Evolutionary conservation across 1,140 invertebrate species (phyloP).

Genomic region (Callitettix versicolor): DNA sequence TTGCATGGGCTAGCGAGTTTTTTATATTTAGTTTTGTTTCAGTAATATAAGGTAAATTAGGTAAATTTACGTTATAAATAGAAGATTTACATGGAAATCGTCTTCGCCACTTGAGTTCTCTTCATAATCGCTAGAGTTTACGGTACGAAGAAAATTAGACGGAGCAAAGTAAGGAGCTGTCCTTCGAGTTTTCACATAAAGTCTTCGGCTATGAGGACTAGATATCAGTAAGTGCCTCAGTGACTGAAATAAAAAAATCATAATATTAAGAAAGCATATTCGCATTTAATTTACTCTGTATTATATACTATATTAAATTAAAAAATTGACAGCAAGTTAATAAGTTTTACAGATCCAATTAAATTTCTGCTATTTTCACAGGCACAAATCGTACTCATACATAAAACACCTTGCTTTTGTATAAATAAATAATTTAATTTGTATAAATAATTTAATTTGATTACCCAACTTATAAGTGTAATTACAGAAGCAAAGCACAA

Average conservation of each 20-base stretch:
- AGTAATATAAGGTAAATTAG: no score
- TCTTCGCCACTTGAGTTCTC: conserved; percentile 38
- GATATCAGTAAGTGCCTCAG: conserved; percentile 29
- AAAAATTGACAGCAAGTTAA: not conserved
- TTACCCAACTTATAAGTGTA: no score
- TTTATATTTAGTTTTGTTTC: no score
- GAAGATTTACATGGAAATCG: conserved; percentile 27
- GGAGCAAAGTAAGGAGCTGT: conserved; percentile 4
- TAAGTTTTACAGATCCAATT: no score
- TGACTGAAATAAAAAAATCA: conserved; percentile 27
- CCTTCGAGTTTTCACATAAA: conserved; percentile 4
- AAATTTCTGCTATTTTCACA: no score
- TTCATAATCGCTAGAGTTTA: conserved; percentile 38
- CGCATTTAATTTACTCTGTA: no score
- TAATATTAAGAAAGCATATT: conserved; percentile 15
- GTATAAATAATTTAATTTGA: no score
- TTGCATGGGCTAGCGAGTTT: no score
- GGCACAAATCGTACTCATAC: no score
- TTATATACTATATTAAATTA: not conserved
- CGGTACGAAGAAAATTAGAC: conserved; percentile 29
- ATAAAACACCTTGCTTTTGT: no score
- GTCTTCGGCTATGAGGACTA: not conserved
- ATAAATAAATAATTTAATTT: no score
- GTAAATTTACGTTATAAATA: not conserved
- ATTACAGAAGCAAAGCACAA: no score